Evolutionary conservation across 2,888 invertebrate species (phyloP).

Genomic region (Gymnoscelis rufifasciata): DNA sequence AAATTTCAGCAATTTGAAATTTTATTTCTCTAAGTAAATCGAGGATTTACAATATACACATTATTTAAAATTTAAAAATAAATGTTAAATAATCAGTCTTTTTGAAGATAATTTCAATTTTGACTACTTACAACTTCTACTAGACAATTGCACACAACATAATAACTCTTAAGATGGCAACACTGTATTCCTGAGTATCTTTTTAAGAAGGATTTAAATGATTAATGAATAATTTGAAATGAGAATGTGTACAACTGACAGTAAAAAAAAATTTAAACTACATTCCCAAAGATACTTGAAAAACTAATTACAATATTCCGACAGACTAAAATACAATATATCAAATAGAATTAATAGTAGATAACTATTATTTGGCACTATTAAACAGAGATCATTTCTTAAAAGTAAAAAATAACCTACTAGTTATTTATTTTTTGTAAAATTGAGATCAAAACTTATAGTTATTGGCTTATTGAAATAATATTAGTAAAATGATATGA

Average conservation of each 20-base stretch:
- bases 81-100: slow-evolving; percentile 75
- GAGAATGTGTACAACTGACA: neutral
- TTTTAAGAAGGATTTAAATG: too few species aligned
- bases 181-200: too few species aligned
- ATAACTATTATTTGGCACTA: slow-evolving; percentile 10
- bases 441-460: slow-evolving; percentile 21
- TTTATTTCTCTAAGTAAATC: slow-evolving; percentile 60
- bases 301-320: neutral
- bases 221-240: neutral
- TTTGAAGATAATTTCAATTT: slow-evolving; percentile 63
- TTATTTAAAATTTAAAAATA: slow-evolving; percentile 45
- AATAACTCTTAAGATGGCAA: too few species aligned
- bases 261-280: slow-evolving; percentile 1
- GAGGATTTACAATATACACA: slow-evolving; percentile 33
- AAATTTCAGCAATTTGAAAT: slow-evolving; percentile 53
- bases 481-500: slow-evolving; percentile 34
- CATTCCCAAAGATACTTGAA: slow-evolving; percentile 6
- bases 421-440: slow-evolving; percentile 8
- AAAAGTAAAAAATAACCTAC: neutral
- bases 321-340: slow-evolving; percentile 8
- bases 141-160: slow-evolving; percentile 6
- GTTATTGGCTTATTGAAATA: slow-evolving; percentile 6
- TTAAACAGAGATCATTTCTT: neutral
- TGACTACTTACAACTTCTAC: slow-evolving; percentile 29
- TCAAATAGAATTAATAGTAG: neutral